These are phyloP conservation scores for Tenthredo notha DNA, from an alignment of 2,888 invertebrate species.

Conservation along the genomic window DNA sequence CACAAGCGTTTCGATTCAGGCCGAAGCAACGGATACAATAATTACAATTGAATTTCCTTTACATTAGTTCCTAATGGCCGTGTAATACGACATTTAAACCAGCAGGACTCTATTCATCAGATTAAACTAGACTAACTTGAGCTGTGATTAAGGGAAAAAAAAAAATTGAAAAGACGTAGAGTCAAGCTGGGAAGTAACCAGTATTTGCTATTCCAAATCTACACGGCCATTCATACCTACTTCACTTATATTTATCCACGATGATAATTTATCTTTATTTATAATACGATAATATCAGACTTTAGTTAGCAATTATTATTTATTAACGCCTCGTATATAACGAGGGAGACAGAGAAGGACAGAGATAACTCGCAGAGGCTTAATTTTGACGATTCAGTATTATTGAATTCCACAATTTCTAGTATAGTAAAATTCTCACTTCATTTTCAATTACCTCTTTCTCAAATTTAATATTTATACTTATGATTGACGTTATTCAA, in stretches of 20 bases:
- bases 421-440: background rate
- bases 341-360: background rate
- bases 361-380: background rate
- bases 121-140: background rate
- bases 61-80: slow-evolving; percentile 36
- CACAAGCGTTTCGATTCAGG: slow-evolving; percentile 71
- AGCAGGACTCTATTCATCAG: background rate
- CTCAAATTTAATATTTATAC: background rate
- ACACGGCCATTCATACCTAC: slow-evolving; percentile 1
- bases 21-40: slow-evolving; percentile 65
- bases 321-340: background rate
- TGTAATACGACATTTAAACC: background rate
- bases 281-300: background rate
- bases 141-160: background rate
- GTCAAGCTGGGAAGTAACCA: slow-evolving; percentile 35
- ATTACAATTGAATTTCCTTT: slow-evolving; percentile 65
- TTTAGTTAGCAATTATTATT: slow-evolving; percentile 12
- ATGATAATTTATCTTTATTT: background rate
- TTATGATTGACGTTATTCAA: background rate
- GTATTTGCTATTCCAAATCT: slow-evolving; percentile 15
- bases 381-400: slow-evolving; percentile 28
- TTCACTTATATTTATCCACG: slow-evolving; percentile 7
- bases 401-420: background rate
- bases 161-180: background rate
- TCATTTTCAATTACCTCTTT: background rate